Evolutionary conservation across 1,140 invertebrate species (phyloP), one percentile per base, ranked within the genome.

Genomic region (Trachymyrmex cornetzi): DNA sequence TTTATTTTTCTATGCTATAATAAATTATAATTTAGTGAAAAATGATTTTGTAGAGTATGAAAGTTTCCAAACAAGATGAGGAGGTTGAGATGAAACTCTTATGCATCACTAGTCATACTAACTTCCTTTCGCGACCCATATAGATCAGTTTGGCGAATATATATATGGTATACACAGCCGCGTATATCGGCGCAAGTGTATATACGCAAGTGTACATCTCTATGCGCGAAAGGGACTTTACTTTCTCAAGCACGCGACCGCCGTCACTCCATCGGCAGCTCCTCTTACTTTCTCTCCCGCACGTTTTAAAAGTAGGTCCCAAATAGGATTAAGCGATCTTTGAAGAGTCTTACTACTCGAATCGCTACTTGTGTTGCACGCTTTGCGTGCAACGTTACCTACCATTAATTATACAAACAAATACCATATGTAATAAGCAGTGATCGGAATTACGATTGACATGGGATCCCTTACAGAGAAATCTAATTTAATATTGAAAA

Each of bases 201-300:
- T 82, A 71, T 44, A 72, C 79, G 50, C 50, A 57, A 72, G 80
- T 84, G 38, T 82, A 61, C 57, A 75, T 84, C 80, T 84, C 90
- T 94, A 93, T 89, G 90, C 92, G 91, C 88, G 88, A 91, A 92
- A 89, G 88, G 91, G 93, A 88, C 91, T 93, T 93, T 94, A 94
- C 94, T 95, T 95, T 94, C 94, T 93, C 94, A 90, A 94, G 90
- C 90, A 92, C 89, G 91, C 92, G 91, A 93, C 91, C 89, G 88
- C 88, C 91, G 91, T 91, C 91, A 90, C 91, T 91, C 88, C 91
- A 90, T 87, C 75, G 74, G 79, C 87, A 90, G 44, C 87, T 91
- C 91, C 90, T 94, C 93, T 94, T 94, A 95, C 94, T 95, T 95
- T 95, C 94, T 94, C 94, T 94, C 93, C 92, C 69, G 84, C 64